Evolutionary conservation across 2,797 vertebrate species (phyloP), one percentile per base, ranked within the genome.

Genomic region (Pyrocephalus nanus): DNA sequence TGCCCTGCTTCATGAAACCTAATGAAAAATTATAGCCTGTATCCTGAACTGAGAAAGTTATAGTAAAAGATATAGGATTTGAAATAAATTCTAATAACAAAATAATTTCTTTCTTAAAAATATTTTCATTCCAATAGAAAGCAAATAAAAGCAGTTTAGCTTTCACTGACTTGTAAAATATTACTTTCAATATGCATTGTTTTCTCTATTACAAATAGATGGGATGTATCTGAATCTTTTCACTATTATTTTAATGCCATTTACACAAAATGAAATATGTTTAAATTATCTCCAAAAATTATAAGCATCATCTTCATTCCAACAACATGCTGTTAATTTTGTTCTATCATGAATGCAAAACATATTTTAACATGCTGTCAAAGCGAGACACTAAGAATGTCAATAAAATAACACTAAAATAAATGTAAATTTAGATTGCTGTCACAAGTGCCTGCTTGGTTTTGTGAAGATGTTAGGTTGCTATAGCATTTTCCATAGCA

Each of bases 401-500:
- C 84, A 96, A 97, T 98, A 97, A 98, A 98, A 98, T 97, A 98
- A 97, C 97, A 98, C 96, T 97, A 97, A 98, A 98, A 98, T 98
- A 97, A 98, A 97, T 98, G 98, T 98, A 98, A 97, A 98, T 98
- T 98, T 97, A 97, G 97, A 97, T 96, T 97, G 97, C 97, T 97
- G 97, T 98, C 98, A 98, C 97, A 98, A 98, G 98, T 96, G 97
- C 96, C 97, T 97, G 97, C 97, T 97, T 98, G 97, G 97, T 97
- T 98, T 97, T 94, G 81, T 97, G 96, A 97, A 97, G 97, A 98
- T 97, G 97, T 97, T 97, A 94, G 96, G 97, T 98, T 98, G 97
- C 98, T 98, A 98, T 97, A 98, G 98, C 95, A 43, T 96, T 98
- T 98, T 96, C 98, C 97, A 98, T 97, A 98, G 98, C 97, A 98